These are phyloP conservation scores for Nycteola revayana DNA, from an alignment of 2,888 invertebrate genomes.

Conservation along the genomic window DNA sequence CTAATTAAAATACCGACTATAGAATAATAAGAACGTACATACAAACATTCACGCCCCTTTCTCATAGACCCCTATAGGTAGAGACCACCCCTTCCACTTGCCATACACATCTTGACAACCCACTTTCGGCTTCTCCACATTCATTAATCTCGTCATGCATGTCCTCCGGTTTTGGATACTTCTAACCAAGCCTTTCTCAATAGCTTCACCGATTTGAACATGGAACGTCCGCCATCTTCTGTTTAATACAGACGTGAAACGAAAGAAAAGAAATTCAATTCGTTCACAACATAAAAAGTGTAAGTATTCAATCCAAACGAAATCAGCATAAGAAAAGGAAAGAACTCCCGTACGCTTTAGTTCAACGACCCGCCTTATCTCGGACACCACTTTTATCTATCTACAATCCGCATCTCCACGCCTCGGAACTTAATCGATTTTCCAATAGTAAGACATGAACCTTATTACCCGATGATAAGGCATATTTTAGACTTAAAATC, in stretches of 20 bases:
- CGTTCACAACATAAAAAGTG: constrained; percentile 35
- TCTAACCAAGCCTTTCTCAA: too few species aligned
- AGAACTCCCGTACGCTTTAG: constrained; percentile 42
- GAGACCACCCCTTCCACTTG: too few species aligned
- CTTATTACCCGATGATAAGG: constrained; percentile 48
- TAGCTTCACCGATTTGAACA: too few species aligned
- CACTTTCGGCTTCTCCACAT: too few species aligned
- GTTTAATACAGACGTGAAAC: constrained; percentile 10
- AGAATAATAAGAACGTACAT: too few species aligned
- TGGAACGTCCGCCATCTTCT: too few species aligned
- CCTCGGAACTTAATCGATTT: constrained; percentile 50
- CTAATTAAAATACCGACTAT: too few species aligned
- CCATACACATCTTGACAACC: too few species aligned
- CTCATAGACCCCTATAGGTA: too few species aligned
- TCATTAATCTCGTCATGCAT: too few species aligned
- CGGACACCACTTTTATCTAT: constrained; percentile 63
- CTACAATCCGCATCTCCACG: constrained; percentile 59
- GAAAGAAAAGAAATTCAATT: constrained; percentile 14
- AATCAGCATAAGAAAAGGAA: constrained; percentile 54
- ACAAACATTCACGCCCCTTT: too few species aligned
- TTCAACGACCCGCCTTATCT: constrained; percentile 71
- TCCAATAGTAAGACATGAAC: constrained; percentile 42
- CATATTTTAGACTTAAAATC: constrained; percentile 30
- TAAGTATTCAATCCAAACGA: constrained; percentile 44
- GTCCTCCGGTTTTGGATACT: too few species aligned